A percentile compares a stretch with the other conserved stretches of the same genome.
Evolutionary conservation across 2,888 invertebrate genomes (phyloP).

Genomic region (Standfussiana lucernea): DNA sequence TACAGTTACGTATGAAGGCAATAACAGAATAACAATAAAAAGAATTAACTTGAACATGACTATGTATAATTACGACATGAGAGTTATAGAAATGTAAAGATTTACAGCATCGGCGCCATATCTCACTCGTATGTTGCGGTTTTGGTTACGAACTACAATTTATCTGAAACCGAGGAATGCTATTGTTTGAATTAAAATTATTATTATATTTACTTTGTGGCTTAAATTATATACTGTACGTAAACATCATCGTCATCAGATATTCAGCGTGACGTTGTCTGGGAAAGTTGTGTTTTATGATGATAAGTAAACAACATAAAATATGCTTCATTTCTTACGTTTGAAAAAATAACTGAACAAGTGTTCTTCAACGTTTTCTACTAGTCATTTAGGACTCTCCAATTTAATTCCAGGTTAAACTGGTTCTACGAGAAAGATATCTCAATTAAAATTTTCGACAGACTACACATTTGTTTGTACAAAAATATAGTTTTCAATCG

Average conservation of each 20-base stretch:
- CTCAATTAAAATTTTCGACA: background rate
- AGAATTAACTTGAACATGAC: conserved; percentile 11
- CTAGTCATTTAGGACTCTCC: background rate
- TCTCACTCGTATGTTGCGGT: conserved; percentile 18
- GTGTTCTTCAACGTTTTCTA: background rate
- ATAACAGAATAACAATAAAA: conserved; percentile 24
- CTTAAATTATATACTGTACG: background rate
- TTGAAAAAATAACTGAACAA: background rate
- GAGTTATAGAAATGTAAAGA: conserved; percentile 21
- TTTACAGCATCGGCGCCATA: conserved; percentile 10
- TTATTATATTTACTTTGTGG: conserved; percentile 23
- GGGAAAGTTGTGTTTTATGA: conserved; percentile 7
- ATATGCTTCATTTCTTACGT: background rate
- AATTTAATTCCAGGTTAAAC: background rate
- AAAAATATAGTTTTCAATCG: conserved; percentile 11
- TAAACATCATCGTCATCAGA: conserved; percentile 24
- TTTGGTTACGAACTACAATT: conserved; percentile 27
- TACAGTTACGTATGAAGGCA: conserved; percentile 22
- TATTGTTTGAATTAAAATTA: conserved; percentile 22
- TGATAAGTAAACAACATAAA: background rate
- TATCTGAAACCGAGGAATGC: conserved; percentile 26
- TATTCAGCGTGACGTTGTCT: conserved; percentile 8
- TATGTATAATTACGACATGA: conserved; percentile 5
- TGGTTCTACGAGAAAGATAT: background rate
- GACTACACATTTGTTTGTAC: background rate